phyloP scores from a whole-genome alignment of 2,113 vertebrate genomes.

The Rhinichthys klamathensis region DNA sequence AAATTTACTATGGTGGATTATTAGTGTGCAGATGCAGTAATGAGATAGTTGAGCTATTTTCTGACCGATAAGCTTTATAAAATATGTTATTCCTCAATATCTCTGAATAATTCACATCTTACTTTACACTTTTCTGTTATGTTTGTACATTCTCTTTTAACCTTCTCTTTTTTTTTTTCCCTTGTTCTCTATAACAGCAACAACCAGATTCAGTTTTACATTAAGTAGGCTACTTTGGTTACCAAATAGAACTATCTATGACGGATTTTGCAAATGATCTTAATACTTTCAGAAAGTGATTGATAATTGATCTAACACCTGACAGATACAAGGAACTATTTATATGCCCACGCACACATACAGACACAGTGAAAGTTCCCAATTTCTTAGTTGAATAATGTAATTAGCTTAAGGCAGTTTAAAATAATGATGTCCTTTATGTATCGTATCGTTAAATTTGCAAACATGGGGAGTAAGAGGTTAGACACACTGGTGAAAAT shows the following conservation, averaged over 20 bases:
- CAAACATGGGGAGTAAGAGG: background rate
- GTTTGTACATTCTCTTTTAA: background rate
- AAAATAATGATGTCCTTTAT: constrained; percentile 6
- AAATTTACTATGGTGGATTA: background rate
- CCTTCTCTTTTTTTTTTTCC: background rate
- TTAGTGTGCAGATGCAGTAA: constrained; percentile 4
- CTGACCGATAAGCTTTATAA: background rate
- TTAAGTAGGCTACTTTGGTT: background rate
- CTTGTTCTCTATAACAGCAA: background rate
- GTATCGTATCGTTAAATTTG: background rate
- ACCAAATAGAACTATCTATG: background rate
- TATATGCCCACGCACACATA: background rate
- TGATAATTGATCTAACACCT: background rate
- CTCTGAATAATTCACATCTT: background rate
- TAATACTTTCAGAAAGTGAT: background rate
- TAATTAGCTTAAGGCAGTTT: background rate
- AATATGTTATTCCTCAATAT: background rate
- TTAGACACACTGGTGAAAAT: background rate
- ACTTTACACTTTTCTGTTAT: background rate
- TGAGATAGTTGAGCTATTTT: background rate
- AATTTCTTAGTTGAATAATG: background rate
- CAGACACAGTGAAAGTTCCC: background rate
- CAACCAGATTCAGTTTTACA: background rate
- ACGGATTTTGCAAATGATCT: background rate
- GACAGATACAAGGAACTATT: background rate